Percentiles rank a stretch among this genome's conserved stretches.
These are phyloP conservation scores for Kryptopterus vitreolus DNA, from an alignment of 2,797 vertebrate species.

Conservation along the genomic window DNA sequence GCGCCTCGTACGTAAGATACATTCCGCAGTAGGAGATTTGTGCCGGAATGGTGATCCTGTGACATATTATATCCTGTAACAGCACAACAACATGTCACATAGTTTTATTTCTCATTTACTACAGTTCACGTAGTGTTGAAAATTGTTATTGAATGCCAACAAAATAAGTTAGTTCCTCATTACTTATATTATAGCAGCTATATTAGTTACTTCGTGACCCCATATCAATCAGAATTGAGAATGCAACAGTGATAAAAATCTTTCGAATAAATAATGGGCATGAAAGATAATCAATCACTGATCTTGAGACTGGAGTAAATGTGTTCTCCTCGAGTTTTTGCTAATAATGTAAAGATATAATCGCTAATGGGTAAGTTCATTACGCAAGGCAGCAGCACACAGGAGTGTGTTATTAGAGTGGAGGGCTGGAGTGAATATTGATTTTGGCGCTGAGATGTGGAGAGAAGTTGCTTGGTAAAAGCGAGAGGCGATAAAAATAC, in stretches of 20 bases:
- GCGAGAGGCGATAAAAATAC: conserved; percentile 14
- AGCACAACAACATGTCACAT: background rate
- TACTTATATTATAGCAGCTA: background rate
- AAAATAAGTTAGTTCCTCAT: background rate
- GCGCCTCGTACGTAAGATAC: background rate
- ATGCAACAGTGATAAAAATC: background rate
- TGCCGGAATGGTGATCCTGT: background rate
- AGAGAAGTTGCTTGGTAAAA: background rate
- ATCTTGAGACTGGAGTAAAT: background rate
- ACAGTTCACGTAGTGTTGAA: no score
- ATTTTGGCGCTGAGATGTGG: conserved; percentile 15
- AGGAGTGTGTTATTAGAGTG: background rate
- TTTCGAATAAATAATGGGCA: background rate
- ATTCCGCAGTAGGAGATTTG: conserved; percentile 1
- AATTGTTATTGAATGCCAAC: no score
- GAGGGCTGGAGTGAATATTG: conserved; percentile 4
- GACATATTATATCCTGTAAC: background rate
- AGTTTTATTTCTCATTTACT: background rate
- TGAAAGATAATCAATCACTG: background rate
- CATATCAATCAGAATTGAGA: background rate
- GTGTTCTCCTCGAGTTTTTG: background rate
- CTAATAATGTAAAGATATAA: conserved; percentile 17
- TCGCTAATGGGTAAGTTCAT: background rate
- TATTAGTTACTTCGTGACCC: background rate
- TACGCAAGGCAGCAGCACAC: background rate